phyloP scores from a whole-genome alignment of 2,113 vertebrate genomes.

The Macroglossus sobrinus region DNA sequence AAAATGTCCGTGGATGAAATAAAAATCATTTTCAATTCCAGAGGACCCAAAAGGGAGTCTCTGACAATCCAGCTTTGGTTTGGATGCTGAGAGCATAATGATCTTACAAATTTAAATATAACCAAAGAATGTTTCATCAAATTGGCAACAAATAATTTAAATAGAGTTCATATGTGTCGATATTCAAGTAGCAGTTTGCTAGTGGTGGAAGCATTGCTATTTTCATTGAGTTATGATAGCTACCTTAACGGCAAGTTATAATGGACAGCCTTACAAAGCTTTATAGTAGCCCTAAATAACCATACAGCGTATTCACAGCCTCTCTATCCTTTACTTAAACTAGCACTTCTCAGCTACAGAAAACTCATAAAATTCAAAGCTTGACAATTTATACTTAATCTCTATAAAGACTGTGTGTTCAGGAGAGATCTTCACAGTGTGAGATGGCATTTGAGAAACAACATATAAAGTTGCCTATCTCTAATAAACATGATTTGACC shows the following conservation, averaged over 20 bases:
- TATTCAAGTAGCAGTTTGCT: conserved; percentile 43
- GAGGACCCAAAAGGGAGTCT: not conserved
- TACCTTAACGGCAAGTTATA: conserved; percentile 22
- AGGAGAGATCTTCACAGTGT: not conserved
- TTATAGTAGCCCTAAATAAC: conserved; percentile 61
- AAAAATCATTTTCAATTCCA: not conserved
- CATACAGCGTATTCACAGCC: not conserved
- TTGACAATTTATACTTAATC: conserved; percentile 26
- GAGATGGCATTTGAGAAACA: not conserved
- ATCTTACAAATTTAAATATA: not conserved
- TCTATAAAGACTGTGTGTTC: not conserved
- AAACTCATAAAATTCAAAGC: conserved; percentile 25
- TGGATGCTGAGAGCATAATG: not conserved
- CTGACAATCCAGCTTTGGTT: not conserved
- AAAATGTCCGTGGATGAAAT: conserved; percentile 22
- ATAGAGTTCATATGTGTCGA: not conserved
- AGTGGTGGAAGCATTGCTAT: not conserved
- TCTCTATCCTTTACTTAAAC: conserved; percentile 25
- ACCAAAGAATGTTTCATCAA: conserved; percentile 44
- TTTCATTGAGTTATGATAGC: not conserved
- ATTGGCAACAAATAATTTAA: conserved; percentile 65
- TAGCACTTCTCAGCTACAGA: not conserved
- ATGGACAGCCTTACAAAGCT: conserved; percentile 6
- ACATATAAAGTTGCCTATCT: not conserved
- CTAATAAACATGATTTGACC: conserved; percentile 53